A percentile compares a stretch with the other conserved stretches of the same genome.
Evolutionary conservation across 2,797 vertebrate species (phyloP).

Genomic region (Tangara arthus): DNA sequence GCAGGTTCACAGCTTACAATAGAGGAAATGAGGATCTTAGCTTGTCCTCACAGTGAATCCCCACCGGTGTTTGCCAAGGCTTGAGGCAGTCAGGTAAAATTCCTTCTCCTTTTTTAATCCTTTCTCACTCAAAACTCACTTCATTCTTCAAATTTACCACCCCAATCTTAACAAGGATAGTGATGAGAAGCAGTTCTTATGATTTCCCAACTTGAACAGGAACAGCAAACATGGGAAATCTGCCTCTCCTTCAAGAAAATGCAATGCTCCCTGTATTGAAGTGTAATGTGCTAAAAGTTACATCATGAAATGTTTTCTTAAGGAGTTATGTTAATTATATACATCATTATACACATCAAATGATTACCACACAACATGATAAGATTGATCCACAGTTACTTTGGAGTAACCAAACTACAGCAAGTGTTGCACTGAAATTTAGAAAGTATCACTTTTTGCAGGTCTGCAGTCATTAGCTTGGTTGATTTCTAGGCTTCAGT

Average conservation of each 20-base stretch:
- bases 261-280: rapidly evolving
- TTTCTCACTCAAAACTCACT: neutral
- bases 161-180: neutral
- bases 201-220: neutral
- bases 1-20: neutral
- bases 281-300: neutral
- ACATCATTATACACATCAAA: neutral
- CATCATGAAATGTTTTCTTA: neutral
- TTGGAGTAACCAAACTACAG: neutral
- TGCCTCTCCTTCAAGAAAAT: neutral
- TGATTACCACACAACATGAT: neutral
- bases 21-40: neutral
- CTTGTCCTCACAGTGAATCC: neutral
- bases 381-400: neutral
- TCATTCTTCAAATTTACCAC: neutral
- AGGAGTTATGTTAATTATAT: neutral
- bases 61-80: neutral
- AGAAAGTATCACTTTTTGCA: neutral
- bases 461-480: neutral
- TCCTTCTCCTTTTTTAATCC: neutral
- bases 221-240: neutral
- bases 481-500: neutral
- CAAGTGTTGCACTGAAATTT: neutral
- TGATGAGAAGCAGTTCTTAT: neutral
- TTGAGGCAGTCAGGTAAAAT: neutral